Evolutionary conservation across 1,140 invertebrate genomes (phyloP).

Genomic region (Ceratoteleas bidentatus): DNA sequence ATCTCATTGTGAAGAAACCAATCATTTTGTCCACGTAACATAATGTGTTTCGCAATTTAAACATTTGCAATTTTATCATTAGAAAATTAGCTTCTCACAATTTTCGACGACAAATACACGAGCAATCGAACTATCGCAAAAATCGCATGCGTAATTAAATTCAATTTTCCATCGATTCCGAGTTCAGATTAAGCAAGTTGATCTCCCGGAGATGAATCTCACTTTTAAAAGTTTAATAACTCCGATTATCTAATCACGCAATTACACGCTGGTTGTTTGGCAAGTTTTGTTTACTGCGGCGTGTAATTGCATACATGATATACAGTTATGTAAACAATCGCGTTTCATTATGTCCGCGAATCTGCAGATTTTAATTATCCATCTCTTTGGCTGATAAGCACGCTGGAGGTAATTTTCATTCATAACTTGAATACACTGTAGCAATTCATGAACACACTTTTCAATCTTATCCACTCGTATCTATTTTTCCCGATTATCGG

Average conservation of each 20-base stretch:
- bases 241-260: slow-evolving; percentile 24
- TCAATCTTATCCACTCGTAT: neutral
- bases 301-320: slow-evolving; percentile 20
- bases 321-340: slow-evolving; percentile 30
- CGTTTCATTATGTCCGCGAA: slow-evolving; percentile 12
- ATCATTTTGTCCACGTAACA: too few species aligned
- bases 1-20: too few species aligned
- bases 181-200: too few species aligned
- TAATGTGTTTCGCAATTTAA: too few species aligned
- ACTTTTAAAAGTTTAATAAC: slow-evolving; percentile 40
- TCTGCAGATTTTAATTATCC: slow-evolving; percentile 12
- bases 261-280: slow-evolving; percentile 29
- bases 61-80: too few species aligned
- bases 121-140: too few species aligned
- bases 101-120: too few species aligned
- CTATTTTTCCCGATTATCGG: too few species aligned
- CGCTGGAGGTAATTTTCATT: slow-evolving; percentile 14
- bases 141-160: too few species aligned
- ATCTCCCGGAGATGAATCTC: neutral
- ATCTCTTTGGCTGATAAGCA: neutral
- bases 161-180: too few species aligned
- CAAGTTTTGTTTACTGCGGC: slow-evolving; percentile 29
- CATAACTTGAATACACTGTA: slow-evolving; percentile 17
- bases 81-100: too few species aligned
- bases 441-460: neutral